phyloP scores from a whole-genome alignment of 2,888 invertebrate species.

The Opisthograptis luteolata region DNA sequence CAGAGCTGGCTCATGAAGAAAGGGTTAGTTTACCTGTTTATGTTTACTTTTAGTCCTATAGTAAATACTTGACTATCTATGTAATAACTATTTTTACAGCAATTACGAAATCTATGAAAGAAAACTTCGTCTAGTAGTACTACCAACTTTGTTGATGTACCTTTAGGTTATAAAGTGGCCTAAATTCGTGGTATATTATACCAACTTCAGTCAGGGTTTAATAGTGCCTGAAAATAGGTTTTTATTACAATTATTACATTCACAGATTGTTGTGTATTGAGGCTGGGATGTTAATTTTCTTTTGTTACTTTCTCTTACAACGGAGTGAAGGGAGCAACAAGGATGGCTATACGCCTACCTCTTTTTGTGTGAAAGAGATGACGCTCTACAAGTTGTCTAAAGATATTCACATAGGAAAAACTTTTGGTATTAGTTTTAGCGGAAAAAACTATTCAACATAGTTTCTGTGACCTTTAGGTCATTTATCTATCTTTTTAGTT shows the following conservation, averaged over 20 bases:
- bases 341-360: constrained; percentile 52
- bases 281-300: constrained; percentile 77
- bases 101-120: constrained; percentile 46
- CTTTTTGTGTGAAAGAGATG: constrained; percentile 59
- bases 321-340: constrained; percentile 79
- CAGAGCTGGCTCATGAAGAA: constrained; percentile 83
- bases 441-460: constrained; percentile 8
- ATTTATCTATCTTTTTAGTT: constrained; percentile 5
- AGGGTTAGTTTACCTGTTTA: constrained; percentile 82
- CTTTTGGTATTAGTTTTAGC: constrained; percentile 52
- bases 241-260: constrained; percentile 12
- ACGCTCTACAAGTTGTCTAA: constrained; percentile 56
- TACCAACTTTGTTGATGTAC: constrained; percentile 40
- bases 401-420: constrained; percentile 51
- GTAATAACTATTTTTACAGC: constrained; percentile 51
- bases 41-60: constrained; percentile 61
- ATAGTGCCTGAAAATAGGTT: not conserved
- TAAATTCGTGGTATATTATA: constrained; percentile 1
- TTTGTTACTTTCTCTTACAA: constrained; percentile 83
- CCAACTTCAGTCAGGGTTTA: not conserved
- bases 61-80: constrained; percentile 44
- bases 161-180: constrained; percentile 66
- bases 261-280: constrained; percentile 55
- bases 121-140: constrained; percentile 41
- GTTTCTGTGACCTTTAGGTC: not conserved